Base-by-base conservation (phyloP, 2,113 vertebrate species). In the Chionomys nivalis region DNA sequence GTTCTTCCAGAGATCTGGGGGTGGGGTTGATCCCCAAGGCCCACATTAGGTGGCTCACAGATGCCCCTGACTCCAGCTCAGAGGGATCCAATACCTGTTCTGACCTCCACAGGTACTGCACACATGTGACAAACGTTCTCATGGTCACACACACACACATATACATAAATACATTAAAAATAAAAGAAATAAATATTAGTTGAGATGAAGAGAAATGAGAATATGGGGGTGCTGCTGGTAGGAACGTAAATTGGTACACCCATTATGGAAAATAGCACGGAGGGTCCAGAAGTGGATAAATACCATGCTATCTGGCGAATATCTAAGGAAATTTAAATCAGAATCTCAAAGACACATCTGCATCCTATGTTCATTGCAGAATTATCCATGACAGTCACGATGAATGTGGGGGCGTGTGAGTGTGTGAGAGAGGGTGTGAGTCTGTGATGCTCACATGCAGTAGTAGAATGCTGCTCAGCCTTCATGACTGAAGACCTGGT, bases 401-500 rank as follows among this genome's bases (percentile, higher is more conserved):
- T 65, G n/a, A 9, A 16, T 8, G 6, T 0, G 6, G 12, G 5
- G 1, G 79, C 3, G 0, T 82, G 36, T 58, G 36, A 61, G 28
- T 33, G 26, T 42, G 24, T 19, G 28, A 13, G 63, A 33, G 16
- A 13, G 42, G 19, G 42, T 2, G 47, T 52, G 66, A 13, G 44
- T 12, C 11, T 44, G 36, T 16, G 17, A 1, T 36, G 42, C 3
- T 14, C 11, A 3, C 19, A 2, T 2, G 6, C 31, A 31, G 28
- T 19, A 66, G 7, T 31, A 33, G 42, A 66, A 33, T 10, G 8
- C 58, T 85, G 26, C 24, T 44, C 42, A 47, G 75, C 44, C 44
- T 77, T 19, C 31, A 36, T 33, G 19, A 47, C 86, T 24, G 21
- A 72, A 78, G 47, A 24, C 49, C n/a, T 61, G 75, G 23, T 17